phyloP scores from a whole-genome alignment of 1,140 invertebrate genomes.

The Caligus rogercresseyi region DNA sequence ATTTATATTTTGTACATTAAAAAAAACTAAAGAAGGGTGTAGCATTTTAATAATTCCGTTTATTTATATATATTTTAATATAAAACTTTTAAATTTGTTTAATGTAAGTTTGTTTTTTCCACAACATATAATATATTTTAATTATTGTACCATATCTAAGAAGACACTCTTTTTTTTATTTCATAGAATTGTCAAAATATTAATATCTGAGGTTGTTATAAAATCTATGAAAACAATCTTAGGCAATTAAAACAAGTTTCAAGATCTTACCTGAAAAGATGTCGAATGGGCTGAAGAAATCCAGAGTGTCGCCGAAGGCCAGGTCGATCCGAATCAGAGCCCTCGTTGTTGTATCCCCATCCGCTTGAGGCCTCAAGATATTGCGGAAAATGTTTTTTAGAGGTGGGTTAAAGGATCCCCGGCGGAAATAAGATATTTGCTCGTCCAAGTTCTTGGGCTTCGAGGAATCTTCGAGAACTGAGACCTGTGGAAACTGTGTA shows the following conservation, averaged over 20 bases:
- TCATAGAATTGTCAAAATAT: too few relatives aligned
- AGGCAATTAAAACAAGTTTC: background rate
- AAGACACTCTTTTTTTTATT: too few relatives aligned
- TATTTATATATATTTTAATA: too few relatives aligned
- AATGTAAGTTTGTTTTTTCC: too few relatives aligned
- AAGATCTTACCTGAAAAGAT: conserved; percentile 12
- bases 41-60: too few relatives aligned
- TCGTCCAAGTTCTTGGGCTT: background rate
- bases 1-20: too few relatives aligned
- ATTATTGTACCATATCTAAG: too few relatives aligned
- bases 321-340: background rate
- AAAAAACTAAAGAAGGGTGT: too few relatives aligned
- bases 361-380: background rate
- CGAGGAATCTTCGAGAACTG: background rate
- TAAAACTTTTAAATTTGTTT: too few relatives aligned
- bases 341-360: background rate
- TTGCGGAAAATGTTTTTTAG: background rate
- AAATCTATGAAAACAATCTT: too few relatives aligned
- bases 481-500: background rate
- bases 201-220: too few relatives aligned
- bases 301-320: background rate
- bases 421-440: background rate
- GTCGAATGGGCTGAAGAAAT: conserved; percentile 16
- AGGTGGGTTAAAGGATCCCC: background rate
- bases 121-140: too few relatives aligned